Base-by-base conservation (phyloP, 2,888 invertebrate genomes). In the Ophioninae sp. region DNA sequence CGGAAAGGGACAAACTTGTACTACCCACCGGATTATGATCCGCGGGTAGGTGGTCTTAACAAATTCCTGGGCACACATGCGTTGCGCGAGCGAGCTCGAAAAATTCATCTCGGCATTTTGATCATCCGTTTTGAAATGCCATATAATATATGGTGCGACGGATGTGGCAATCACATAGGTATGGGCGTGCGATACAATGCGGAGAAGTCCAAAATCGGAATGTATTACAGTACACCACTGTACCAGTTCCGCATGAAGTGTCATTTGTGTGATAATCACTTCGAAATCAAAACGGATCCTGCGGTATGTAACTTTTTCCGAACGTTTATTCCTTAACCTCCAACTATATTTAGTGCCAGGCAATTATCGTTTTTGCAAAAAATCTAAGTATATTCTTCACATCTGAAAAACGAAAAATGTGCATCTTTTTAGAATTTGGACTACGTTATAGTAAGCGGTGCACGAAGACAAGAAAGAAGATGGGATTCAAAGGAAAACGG, bases 171-270 rank as follows among this genome's bases (percentile, higher is more conserved):
- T 93, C 99, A 99, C 91, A 98, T 99, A 79, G 99, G 99, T 44
- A 99, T 99, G 99, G 99, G 99, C 0, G 99, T 99, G 0, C 95
- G 99, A 72, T 99, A 99, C 93, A 99, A 98, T 90, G 97, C 98
- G 0, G 98, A 98, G 91, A 98, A 98, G 93, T 97, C 95, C 0
- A 98, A 98, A 93, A 94, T 98, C 73, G 99, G 99, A 86, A 99
- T 98, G 97, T 99, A 99, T 92, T 99, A 99, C 91, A 97, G 97
- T 0, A 99, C 99, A 0, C 99, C 99, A 0, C 95, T 99, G 1
- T 99, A 98, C 92, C 98, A 99, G 93, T 99, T 99, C 91, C 95
- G 98, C 77, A 99, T 99, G 99, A 99, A 99, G 91, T 99, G 99
- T 91, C 99, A 99, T 93, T 94, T 99, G 6, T 99, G 99, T 92